Evolutionary conservation across 2,888 invertebrate species (phyloP).

Genomic region (Drosophila putrida): DNA sequence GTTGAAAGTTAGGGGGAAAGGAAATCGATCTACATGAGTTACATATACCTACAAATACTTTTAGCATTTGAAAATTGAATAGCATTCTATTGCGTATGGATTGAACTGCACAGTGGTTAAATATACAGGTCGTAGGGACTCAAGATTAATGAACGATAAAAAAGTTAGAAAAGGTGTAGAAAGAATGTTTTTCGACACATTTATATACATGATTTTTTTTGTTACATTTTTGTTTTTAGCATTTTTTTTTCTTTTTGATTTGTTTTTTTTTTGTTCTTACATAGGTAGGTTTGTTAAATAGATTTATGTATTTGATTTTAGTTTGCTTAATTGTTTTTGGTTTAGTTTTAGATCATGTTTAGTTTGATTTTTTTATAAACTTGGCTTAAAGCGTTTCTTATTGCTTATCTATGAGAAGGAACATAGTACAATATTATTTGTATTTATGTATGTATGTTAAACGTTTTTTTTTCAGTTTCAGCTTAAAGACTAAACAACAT

Average conservation of each 20-base stretch:
- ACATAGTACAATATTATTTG: slow-evolving; percentile 68
- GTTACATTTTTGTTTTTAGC: slow-evolving; percentile 29
- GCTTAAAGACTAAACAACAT: slow-evolving; percentile 79
- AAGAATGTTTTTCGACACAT: slow-evolving; percentile 62
- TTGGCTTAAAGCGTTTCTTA: slow-evolving; percentile 76
- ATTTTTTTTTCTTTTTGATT: slow-evolving; percentile 9
- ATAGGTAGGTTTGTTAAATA: slow-evolving; percentile 38
- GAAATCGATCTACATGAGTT: slow-evolving; percentile 25
- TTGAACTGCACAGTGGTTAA: slow-evolving; percentile 32
- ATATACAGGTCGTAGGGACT: slow-evolving; percentile 30
- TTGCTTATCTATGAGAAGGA: slow-evolving; percentile 83
- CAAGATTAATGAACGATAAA: slow-evolving; percentile 54
- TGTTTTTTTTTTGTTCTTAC: slow-evolving; percentile 21
- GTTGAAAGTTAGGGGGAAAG: slow-evolving; percentile 3
- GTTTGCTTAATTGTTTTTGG: slow-evolving; percentile 41
- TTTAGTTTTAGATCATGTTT: slow-evolving; percentile 60
- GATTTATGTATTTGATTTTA: slow-evolving; percentile 49
- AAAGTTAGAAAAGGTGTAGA: slow-evolving; percentile 70
- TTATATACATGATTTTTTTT: slow-evolving; percentile 55
- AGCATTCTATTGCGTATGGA: slow-evolving; percentile 36
- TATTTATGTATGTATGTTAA: slow-evolving; percentile 42
- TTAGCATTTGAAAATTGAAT: slow-evolving; percentile 21
- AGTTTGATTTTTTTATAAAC: slow-evolving; percentile 71
- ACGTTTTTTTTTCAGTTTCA: slow-evolving; percentile 41
- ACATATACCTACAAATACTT: slow-evolving; percentile 19